Conservation (phyloP, 2,113 vertebrate species). For the Pithys albifrons region DNA sequence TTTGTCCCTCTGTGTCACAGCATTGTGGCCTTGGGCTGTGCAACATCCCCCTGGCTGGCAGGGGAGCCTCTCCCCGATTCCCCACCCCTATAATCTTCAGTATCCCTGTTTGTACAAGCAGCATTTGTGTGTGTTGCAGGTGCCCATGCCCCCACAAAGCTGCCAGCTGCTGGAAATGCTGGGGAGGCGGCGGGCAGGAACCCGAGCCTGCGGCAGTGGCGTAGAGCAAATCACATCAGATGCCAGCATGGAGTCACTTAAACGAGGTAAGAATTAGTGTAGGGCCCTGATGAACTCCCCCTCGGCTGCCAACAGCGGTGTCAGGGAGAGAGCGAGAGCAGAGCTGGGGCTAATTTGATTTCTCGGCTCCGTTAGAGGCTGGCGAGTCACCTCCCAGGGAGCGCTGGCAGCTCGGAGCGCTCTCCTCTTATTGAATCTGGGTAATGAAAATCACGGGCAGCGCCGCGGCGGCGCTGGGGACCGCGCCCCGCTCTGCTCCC, state of each 20-base stretch:
- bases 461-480: background rate
- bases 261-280: conserved; percentile 72
- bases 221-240: conserved; percentile 67
- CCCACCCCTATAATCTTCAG: fast-evolving
- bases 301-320: conserved; percentile 59
- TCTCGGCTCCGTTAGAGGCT: conserved; percentile 63
- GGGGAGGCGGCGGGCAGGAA: background rate
- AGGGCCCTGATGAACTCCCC: conserved; percentile 67
- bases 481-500: background rate
- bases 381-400: conserved; percentile 64
- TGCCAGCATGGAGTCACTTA: conserved; percentile 74
- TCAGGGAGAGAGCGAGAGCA: conserved; percentile 67
- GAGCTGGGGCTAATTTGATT: conserved; percentile 79
- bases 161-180: conserved; percentile 56
- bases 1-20: background rate
- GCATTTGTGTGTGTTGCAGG: background rate
- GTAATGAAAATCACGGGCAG: conserved; percentile 62
- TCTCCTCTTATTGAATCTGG: conserved; percentile 50
- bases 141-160: background rate
- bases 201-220: background rate
- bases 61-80: background rate
- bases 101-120: background rate
- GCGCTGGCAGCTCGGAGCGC: conserved; percentile 28
- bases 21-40: background rate
- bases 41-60: background rate